Evolutionary conservation across 1,140 invertebrate species (phyloP).

Genomic region (Solenopsis invicta): DNA sequence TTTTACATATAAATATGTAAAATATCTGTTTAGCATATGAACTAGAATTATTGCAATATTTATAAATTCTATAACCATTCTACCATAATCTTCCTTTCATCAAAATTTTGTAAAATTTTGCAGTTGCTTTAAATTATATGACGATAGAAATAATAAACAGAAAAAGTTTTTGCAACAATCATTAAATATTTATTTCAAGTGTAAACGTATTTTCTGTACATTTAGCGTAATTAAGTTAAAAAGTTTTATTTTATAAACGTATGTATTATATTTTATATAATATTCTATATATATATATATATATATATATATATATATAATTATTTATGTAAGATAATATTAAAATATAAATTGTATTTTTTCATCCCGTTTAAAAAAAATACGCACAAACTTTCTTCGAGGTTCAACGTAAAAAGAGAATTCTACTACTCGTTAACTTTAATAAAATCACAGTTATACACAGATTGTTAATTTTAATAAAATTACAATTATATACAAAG

Average conservation of each 20-base stretch:
- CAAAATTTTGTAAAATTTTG: too few relatives aligned
- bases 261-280: too few relatives aligned
- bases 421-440: background rate
- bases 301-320: background rate
- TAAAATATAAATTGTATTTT: slow-evolving; percentile 9
- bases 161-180: too few relatives aligned
- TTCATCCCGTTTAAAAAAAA: background rate
- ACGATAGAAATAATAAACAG: too few relatives aligned
- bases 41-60: too few relatives aligned
- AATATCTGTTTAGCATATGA: too few relatives aligned
- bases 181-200: too few relatives aligned
- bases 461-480: background rate
- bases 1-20: too few relatives aligned
- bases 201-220: background rate
- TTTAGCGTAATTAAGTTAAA: background rate
- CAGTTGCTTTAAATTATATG: too few relatives aligned
- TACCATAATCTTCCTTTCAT: too few relatives aligned
- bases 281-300: background rate
- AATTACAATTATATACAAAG: background rate
- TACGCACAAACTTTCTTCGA: background rate
- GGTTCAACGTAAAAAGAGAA: background rate
- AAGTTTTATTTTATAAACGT: background rate
- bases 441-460: background rate
- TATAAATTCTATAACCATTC: too few relatives aligned
- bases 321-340: background rate